Conservation (phyloP, 2,797 vertebrate genomes). For the Notolabrus celidotus region DNA sequence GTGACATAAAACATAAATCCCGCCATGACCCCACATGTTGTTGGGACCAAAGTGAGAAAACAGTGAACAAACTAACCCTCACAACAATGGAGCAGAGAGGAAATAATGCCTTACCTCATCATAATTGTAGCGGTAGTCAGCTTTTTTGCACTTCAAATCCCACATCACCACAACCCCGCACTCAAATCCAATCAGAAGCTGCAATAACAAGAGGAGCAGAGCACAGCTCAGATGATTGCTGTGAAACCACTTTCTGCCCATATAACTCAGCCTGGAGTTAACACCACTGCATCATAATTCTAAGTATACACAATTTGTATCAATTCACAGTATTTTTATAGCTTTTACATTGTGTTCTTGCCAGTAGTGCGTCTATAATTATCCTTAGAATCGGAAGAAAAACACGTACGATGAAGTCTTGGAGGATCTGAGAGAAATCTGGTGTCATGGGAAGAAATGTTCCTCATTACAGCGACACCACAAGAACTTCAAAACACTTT, state of each 20-base stretch:
- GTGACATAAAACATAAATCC: conserved; percentile 4
- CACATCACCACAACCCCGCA: conserved; percentile 95
- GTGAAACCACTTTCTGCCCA: conserved; percentile 28
- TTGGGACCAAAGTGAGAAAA: conserved; percentile 17
- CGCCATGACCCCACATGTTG: conserved; percentile 12
- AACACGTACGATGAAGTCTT: no score
- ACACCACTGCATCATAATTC: not conserved
- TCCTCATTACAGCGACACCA: no score
- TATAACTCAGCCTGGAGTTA: not conserved
- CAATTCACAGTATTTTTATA: no score
- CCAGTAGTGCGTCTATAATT: no score
- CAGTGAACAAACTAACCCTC: conserved; percentile 1
- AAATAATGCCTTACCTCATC: conserved; percentile 91
- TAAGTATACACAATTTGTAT: no score
- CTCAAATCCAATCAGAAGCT: conserved; percentile 98
- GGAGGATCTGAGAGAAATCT: no score
- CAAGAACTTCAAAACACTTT: no score
- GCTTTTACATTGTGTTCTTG: no score
- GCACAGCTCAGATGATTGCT: conserved; percentile 24
- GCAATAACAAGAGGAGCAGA: conserved; percentile 65
- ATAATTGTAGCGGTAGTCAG: conserved; percentile 97
- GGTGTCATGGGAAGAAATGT: no score
- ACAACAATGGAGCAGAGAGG: not conserved
- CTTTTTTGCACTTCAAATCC: conserved; percentile 98
- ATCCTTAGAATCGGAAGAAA: no score